These are phyloP conservation scores for Tortrix viridana DNA, from an alignment of 2,888 invertebrate species.

Conservation along the genomic window DNA sequence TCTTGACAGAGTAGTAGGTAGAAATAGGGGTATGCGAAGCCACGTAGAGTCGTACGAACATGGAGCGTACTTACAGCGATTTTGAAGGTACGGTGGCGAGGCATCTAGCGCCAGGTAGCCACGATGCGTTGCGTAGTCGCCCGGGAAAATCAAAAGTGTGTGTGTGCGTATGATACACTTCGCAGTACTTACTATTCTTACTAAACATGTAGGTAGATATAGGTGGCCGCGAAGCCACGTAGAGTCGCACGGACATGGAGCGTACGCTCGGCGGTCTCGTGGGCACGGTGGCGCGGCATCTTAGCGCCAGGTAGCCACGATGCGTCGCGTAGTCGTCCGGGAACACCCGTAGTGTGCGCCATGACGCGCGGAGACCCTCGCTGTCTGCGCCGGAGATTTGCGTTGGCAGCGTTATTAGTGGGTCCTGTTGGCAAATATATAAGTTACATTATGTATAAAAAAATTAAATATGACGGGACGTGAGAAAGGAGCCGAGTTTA, in stretches of 20 bases:
- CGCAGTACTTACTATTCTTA: constrained; percentile 74
- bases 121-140: not conserved
- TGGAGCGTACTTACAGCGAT: not conserved
- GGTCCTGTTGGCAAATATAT: constrained; percentile 58
- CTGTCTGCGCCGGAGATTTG: constrained; percentile 75
- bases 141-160: not conserved
- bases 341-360: constrained; percentile 73
- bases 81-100: not conserved
- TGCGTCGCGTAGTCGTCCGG: constrained; percentile 75
- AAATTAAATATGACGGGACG: too few species aligned
- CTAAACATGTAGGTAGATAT: constrained; percentile 80
- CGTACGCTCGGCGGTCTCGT: constrained; percentile 69
- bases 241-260: constrained; percentile 75
- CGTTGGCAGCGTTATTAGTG: constrained; percentile 66
- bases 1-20: too few species aligned
- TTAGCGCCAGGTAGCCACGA: constrained; percentile 70
- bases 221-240: constrained; percentile 72
- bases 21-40: constrained; percentile 72
- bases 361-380: constrained; percentile 73
- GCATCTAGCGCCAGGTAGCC: not conserved
- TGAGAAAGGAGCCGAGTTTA: too few species aligned
- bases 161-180: too few species aligned
- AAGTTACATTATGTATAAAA: too few species aligned
- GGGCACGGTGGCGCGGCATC: constrained; percentile 69
- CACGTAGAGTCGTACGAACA: not conserved